Base-by-base conservation (phyloP, 2,888 invertebrate genomes). In the Acanthosoma haemorrhoidale region DNA sequence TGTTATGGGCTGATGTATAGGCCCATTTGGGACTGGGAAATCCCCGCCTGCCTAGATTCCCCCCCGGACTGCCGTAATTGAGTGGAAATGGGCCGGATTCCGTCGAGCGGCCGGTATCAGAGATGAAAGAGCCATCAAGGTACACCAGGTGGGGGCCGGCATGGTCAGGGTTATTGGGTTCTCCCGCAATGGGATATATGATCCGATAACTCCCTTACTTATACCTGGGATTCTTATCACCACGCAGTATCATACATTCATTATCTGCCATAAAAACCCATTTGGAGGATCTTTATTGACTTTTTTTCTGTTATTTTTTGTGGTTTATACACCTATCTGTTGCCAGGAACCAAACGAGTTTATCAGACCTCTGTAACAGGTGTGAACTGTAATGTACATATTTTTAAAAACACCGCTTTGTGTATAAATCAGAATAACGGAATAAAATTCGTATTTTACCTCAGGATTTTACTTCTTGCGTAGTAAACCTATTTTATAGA, bases 61-160 rank as follows among this genome's bases (percentile, higher is more conserved):
- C 59, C 59, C 29, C 32, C 3, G 36, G 60, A 32, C 16, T 36
- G 36, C 21, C n/a, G 61, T 61, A 61, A 61, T 61, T 61, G 61
- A 61, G 61, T 61, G 61, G 61, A 61, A 61, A 61, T 61, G 61
- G 61, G 32, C 34, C 21, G 61, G 36, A 36, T 51, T 51, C 51
- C 51, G 51, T 25, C 25, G 8, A 4, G 25, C 51, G 51, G 29
- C 29, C 51, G 29, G n/a, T 25, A 51, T 51, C 51, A 51, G 18
- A 51, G 51, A 25, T 51, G 51, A 51, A 51, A 51, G 51, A 25
- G 51, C 25, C 29, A n/a, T n/a, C n/a, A 25, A 25, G 25, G 8
- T 43, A 51, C 4, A 21, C 5, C 5, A 25, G 51, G 51, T 25
- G n/a, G 51, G 25, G 2, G 13, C 11, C 21, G n/a, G 25, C 13